Conservation (phyloP, 2,113 vertebrate species). For the Coptodon bakossiorum region DNA sequence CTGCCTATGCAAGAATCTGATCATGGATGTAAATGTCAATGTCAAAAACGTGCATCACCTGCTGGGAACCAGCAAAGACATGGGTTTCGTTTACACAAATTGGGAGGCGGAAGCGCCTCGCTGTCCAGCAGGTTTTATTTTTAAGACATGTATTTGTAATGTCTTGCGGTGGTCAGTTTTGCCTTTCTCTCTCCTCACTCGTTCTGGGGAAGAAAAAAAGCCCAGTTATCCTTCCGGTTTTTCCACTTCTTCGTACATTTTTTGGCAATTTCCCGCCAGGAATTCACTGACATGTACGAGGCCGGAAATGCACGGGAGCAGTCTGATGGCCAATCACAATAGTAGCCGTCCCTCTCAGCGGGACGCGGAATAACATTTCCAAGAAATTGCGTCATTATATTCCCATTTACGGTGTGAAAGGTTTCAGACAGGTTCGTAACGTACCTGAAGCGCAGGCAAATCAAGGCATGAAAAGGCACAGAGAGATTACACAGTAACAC, state of each 20-base stretch:
- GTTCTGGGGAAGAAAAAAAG: background rate
- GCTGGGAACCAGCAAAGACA: background rate
- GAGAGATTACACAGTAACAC: background rate
- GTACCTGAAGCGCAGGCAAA: background rate
- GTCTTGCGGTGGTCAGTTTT: background rate
- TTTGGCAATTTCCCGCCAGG: background rate
- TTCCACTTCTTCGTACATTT: background rate
- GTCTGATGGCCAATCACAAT: background rate
- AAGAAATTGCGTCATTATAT: background rate
- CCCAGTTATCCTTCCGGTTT: background rate
- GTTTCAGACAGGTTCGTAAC: background rate
- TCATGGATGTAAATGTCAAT: background rate
- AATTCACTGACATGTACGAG: background rate
- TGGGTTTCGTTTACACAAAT: background rate
- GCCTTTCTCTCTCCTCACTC: background rate
- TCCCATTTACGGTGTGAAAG: background rate
- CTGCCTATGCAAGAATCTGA: background rate
- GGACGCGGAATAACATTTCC: background rate
- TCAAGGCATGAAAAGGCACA: background rate
- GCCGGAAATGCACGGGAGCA: background rate
- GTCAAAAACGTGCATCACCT: background rate
- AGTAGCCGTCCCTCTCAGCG: background rate
- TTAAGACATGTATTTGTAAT: background rate
- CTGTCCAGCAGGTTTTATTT: background rate
- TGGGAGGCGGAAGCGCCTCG: background rate